Evolutionary conservation across 1,140 invertebrate species (phyloP), one percentile per base, ranked within the genome.

Genomic region (Trichomalopsis sarcophagae): DNA sequence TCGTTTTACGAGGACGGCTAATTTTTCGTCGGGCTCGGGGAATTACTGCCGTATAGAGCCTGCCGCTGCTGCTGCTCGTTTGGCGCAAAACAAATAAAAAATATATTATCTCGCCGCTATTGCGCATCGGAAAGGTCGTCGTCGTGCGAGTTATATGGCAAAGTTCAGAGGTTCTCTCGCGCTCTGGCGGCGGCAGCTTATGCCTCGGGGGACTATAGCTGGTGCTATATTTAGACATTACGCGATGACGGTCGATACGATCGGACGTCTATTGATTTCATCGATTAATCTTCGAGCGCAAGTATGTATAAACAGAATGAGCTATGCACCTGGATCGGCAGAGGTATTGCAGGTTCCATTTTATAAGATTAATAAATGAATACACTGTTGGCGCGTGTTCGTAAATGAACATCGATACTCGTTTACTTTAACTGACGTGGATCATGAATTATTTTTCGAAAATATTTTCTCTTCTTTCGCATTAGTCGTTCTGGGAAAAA

Each of bases 231-330:
- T 81, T 81, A 81, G 79, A 71, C 68, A 9, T 73, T 81, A 81
- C 62, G 78, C 27, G 62, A 81, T 55, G 33, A 44, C 9, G 40
- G 2, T 55, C 17, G 21, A 81, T 69, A 66, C 30, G 30, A 69
- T 81, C 78, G 40, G 78, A 81, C 78, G 36, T 69, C 55, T 81
- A 81, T 81, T 81, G 78, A 69, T 81, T 81, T 81, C 33, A 81
- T 40, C 78, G 44, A 76, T 76, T 50, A 76, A 27, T 76, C 36
- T 27, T 14, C 40, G 40, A 44, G 9, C 40, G 40, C 33, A 36
- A 11, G 40, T 44, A 36, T 36, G 33, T 36, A 36, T 36, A 36
- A 36, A 36, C 33, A 36, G 33, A 36, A 36, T 6, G 33, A 36
- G 33, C 33, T 36, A 4, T 36, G 33, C 33, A 36, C 33, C 33